Evolutionary conservation across 2,113 vertebrate species (phyloP).

Genomic region (Sitta europaea): DNA sequence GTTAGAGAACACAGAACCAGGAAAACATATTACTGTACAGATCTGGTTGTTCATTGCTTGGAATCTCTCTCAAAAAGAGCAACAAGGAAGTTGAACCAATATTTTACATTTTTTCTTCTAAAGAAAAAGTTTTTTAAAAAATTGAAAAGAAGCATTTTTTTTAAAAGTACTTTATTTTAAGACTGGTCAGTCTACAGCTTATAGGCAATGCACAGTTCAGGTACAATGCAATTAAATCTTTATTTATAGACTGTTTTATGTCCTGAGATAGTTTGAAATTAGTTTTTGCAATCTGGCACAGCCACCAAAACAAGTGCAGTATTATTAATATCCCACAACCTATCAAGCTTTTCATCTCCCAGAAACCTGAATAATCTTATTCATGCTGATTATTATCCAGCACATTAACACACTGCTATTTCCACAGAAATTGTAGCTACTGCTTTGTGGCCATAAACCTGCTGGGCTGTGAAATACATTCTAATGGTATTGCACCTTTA

Average conservation of each 20-base stretch:
- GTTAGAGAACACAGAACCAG: background rate
- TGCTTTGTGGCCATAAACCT: background rate
- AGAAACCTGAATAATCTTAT: background rate
- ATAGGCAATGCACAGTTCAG: background rate
- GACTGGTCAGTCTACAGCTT: background rate
- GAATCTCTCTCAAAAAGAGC: background rate
- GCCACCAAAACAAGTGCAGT: background rate
- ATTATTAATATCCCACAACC: background rate
- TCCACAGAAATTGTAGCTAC: background rate
- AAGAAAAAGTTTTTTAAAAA: background rate
- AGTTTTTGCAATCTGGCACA: background rate
- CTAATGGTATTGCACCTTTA: background rate
- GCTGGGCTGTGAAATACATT: slow-evolving; percentile 4
- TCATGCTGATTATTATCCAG: background rate
- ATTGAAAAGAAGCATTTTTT: rapidly evolving
- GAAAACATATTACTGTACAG: background rate
- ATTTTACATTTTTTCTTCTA: background rate
- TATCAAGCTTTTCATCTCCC: slow-evolving; percentile 4
- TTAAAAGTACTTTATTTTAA: background rate
- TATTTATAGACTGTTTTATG: background rate
- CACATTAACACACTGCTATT: background rate
- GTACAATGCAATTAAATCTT: background rate
- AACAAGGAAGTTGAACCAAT: background rate
- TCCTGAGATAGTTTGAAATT: background rate
- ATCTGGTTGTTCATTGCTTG: background rate